These are phyloP conservation scores for Gnathonemus longibarbis DNA, from an alignment of 2,113 vertebrate genomes.

Conservation along the genomic window DNA sequence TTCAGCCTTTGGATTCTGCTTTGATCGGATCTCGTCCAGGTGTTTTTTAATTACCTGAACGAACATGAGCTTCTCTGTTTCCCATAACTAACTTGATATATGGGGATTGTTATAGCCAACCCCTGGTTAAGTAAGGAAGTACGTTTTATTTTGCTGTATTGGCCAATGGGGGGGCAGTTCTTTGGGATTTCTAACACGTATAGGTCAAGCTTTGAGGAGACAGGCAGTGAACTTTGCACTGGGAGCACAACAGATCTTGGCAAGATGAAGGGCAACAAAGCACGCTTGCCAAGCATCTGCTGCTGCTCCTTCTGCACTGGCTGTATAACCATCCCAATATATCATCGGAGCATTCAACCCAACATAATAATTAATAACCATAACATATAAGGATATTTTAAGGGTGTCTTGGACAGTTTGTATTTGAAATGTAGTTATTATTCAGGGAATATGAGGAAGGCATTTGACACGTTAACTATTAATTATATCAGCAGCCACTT, in stretches of 20 bases:
- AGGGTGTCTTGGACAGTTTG: neutral
- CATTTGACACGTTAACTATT: neutral
- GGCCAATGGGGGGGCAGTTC: neutral
- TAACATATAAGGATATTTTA: neutral
- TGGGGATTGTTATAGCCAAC: neutral
- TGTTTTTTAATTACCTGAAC: constrained; percentile 4
- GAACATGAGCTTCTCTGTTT: constrained; percentile 7
- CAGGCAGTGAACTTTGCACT: neutral
- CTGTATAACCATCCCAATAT: neutral
- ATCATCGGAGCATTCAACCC: neutral
- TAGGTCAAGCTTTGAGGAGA: neutral
- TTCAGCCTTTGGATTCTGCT: neutral
- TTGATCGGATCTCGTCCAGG: neutral
- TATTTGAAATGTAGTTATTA: neutral
- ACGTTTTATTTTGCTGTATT: neutral
- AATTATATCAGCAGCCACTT: neutral
- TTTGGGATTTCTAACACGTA: neutral
- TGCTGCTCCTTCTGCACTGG: neutral
- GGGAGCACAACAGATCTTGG: neutral
- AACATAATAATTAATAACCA: neutral
- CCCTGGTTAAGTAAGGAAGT: too few species aligned
- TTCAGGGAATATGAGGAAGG: neutral
- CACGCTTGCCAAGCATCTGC: neutral
- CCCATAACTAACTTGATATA: neutral
- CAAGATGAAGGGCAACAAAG: neutral